Evolutionary conservation across 2,888 invertebrate species (phyloP).

Genomic region (Vannuccia rotundouncinata): DNA sequence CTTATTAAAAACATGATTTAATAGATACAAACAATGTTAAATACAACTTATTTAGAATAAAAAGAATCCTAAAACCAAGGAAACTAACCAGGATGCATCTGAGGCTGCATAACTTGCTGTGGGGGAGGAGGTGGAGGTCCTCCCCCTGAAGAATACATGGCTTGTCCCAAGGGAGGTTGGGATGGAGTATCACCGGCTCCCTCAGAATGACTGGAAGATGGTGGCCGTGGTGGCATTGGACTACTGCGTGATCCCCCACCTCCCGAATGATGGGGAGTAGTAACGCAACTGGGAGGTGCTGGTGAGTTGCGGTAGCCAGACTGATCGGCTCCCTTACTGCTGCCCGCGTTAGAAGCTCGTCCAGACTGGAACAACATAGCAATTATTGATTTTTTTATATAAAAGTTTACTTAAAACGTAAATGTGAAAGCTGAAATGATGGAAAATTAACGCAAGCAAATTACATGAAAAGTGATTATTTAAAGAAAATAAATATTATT

Average conservation of each 20-base stretch:
- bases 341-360: background rate
- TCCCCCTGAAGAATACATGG: background rate
- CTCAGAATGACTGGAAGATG: background rate
- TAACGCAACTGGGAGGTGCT: background rate
- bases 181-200: background rate
- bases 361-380: background rate
- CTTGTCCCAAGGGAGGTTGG: background rate
- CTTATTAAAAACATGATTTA: background rate
- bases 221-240: background rate
- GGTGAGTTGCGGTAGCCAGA: background rate
- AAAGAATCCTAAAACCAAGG: background rate
- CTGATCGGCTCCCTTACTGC: background rate
- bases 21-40: background rate
- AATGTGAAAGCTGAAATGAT: too few species aligned
- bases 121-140: background rate
- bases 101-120: background rate
- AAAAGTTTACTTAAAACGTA: too few species aligned
- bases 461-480: too few species aligned
- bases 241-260: background rate
- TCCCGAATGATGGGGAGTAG: background rate
- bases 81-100: constrained; percentile 6
- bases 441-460: too few species aligned
- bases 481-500: too few species aligned
- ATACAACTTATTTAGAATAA: background rate
- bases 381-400: too few species aligned